Conservation (phyloP, 2,888 invertebrate species). For the Tigriopus californicus region DNA sequence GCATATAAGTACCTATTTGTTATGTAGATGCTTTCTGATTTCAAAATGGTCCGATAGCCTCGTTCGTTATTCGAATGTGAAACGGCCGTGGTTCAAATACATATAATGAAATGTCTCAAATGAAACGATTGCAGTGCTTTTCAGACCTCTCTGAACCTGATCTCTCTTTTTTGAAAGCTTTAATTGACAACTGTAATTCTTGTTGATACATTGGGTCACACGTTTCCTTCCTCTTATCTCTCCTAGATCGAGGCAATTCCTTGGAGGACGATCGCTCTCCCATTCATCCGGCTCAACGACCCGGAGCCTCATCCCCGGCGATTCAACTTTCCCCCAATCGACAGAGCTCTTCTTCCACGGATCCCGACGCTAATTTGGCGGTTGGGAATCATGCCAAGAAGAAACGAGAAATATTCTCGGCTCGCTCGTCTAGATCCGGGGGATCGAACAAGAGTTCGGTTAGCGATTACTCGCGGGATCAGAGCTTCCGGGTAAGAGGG, state of each 20-base stretch:
- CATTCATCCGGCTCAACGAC: too few species aligned
- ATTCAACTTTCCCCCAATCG: conserved; percentile 6
- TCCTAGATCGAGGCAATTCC: conserved; percentile 10
- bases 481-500: not conserved
- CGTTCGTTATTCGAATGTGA: too few species aligned
- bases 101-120: too few species aligned
- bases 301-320: not conserved
- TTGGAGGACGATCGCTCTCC: conserved; percentile 10
- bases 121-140: too few species aligned
- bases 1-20: too few species aligned
- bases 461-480: not conserved
- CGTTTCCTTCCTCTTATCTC: not conserved
- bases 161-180: too few species aligned
- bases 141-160: too few species aligned
- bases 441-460: conserved; percentile 11
- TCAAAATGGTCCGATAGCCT: too few species aligned
- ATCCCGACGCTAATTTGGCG: not conserved
- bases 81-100: too few species aligned
- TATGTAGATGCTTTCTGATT: too few species aligned
- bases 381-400: conserved; percentile 4
- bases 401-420: conserved; percentile 12
- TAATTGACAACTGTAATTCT: too few species aligned
- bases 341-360: conserved; percentile 10
- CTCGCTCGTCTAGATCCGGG: conserved; percentile 6
- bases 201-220: not conserved